Evolutionary conservation across 92 coral and sea anemone species (phyloP), one percentile per base, ranked within the genome.

Genomic region (Diadumene lineata): DNA sequence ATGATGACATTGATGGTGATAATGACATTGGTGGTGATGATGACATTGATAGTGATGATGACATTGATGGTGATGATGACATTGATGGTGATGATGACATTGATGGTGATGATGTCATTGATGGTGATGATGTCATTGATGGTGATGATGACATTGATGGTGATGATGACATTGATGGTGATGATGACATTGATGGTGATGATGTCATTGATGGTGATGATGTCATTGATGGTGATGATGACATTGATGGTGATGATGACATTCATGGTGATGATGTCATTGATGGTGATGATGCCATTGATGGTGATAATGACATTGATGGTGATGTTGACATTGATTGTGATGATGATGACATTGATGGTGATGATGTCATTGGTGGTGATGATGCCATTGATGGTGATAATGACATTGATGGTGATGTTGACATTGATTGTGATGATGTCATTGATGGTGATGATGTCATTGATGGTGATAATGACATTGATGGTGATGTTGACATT

Each of bases 361-460:
- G n/a, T n/a, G n/a, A n/a, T n/a, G n/a, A n/a, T n/a, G n/a, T n/a
- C n/a, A n/a, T n/a, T n/a, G n/a, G n/a, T n/a, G n/a, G n/a, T n/a
- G n/a, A n/a, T n/a, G n/a, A n/a, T n/a, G n/a, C n/a, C n/a, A n/a
- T n/a, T n/a, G n/a, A n/a, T n/a, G n/a, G n/a, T n/a, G n/a, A 11
- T 23, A 16, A 30, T 21, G 30, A 2, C 4, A 2, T n/a, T 58
- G 64, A 23, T 58, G 64, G 15, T 58, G 64, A 58, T n/a, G 27
- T 10, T 58, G 64, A 8, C n/a, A n/a, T n/a, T n/a, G n/a, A n/a
- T n/a, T n/a, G n/a, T 58, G 28, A 58, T 58, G 64, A 58, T 53
- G 60, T 8, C 25, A 22, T 8, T 53, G n/a, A 22, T 2, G 60
- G 15, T 58, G 26, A 58, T n/a, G 31, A 58, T 53, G 60, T 9